A percentile compares a stretch with the other conserved stretches of the same genome.
Evolutionary conservation across 2,888 invertebrate genomes (phyloP).

Genomic region (Polymixis flavicincta): DNA sequence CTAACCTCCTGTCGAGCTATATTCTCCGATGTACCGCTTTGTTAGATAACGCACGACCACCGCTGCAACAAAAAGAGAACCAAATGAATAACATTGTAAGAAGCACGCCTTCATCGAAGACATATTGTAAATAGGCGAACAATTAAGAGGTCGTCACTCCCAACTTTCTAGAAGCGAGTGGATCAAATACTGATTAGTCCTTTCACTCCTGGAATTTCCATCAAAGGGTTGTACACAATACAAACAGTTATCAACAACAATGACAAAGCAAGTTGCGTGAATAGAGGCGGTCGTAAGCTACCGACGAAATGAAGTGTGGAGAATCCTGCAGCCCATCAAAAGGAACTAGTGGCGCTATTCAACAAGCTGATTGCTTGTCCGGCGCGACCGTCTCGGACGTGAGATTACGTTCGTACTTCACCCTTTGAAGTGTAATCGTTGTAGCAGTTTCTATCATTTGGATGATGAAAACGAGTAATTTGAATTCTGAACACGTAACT

Average conservation of each 20-base stretch:
- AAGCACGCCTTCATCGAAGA: conserved; percentile 67
- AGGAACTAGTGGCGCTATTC: conserved; percentile 81
- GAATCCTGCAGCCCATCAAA: conserved; percentile 85
- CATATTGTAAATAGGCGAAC: conserved; percentile 72
- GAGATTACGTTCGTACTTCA: conserved; percentile 72
- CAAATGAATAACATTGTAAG: conserved; percentile 67
- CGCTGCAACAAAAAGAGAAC: conserved; percentile 91
- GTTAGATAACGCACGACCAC: conserved; percentile 95
- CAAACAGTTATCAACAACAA: conserved; percentile 87
- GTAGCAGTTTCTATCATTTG: conserved; percentile 70
- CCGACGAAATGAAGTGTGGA: conserved; percentile 84
- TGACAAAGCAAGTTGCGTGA: conserved; percentile 84
- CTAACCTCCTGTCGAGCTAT: conserved; percentile 95
- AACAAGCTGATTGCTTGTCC: conserved; percentile 83
- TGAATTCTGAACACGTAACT: conserved; percentile 61
- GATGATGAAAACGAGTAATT: conserved; percentile 69
- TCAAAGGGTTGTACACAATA: conserved; percentile 79
- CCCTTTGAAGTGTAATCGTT: conserved; percentile 76
- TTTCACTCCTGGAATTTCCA: conserved; percentile 86
- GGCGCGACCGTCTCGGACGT: conserved; percentile 65
- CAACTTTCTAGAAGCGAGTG: conserved; percentile 84
- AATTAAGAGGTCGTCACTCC: conserved; percentile 83
- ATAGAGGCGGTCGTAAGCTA: conserved; percentile 78
- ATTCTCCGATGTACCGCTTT: conserved; percentile 95
- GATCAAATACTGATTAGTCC: conserved; percentile 83